Percentiles rank a stretch among this genome's conserved stretches.
Evolutionary conservation across 23 tunicate genomes (phyloP).

Genomic region (Oikopleura vanhoeffeni): DNA sequence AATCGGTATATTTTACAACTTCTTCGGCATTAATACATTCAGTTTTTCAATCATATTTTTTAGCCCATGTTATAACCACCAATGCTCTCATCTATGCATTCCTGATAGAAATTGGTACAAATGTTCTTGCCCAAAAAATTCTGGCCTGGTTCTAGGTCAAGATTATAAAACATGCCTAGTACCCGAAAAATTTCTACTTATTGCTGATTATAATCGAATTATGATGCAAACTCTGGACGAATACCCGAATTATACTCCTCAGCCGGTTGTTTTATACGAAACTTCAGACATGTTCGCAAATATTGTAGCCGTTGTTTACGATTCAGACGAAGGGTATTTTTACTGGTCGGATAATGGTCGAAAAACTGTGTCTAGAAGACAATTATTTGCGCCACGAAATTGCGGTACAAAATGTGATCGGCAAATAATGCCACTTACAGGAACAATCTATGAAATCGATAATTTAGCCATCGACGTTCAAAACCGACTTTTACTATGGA

Average conservation of each 20-base stretch:
- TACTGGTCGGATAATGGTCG: slow-evolving; percentile 92
- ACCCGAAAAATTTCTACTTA: slow-evolving; percentile 52
- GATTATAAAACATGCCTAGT: slow-evolving; percentile 3
- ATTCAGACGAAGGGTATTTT: slow-evolving; percentile 36
- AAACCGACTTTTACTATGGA: slow-evolving; percentile 59
- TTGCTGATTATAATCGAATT: slow-evolving; percentile 56
- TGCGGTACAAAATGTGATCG: background rate
- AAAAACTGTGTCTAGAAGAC: slow-evolving; percentile 30
- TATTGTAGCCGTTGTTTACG: slow-evolving; percentile 66
- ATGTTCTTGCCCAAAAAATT: background rate
- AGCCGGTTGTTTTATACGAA: slow-evolving; percentile 25
- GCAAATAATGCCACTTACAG: background rate
- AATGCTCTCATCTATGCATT: background rate
- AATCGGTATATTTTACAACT: no score
- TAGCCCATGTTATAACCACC: background rate
- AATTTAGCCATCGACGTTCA: slow-evolving; percentile 50
- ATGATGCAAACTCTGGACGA: slow-evolving; percentile 43
- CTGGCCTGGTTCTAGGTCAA: background rate
- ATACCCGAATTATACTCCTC: slow-evolving; percentile 17
- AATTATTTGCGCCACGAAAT: slow-evolving; percentile 17
- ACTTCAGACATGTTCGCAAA: slow-evolving; percentile 45
- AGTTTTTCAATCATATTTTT: no score
- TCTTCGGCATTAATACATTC: no score
- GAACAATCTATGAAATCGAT: slow-evolving; percentile 18
- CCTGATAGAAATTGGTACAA: background rate